Evolutionary conservation across 1,140 invertebrate species (phyloP).

Genomic region (Pseudomyrmex sp.): DNA sequence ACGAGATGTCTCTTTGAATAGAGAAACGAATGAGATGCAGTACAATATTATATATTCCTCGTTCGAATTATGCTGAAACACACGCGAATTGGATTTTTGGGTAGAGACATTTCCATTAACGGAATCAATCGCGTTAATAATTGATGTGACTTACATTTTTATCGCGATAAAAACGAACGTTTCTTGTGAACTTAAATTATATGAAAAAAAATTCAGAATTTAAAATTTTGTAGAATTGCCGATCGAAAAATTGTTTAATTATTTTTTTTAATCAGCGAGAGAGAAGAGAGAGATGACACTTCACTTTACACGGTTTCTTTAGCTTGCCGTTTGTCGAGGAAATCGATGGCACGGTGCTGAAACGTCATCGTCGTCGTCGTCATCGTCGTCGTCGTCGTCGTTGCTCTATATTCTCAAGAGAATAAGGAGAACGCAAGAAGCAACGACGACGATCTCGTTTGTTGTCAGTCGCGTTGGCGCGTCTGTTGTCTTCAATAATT

Average conservation of each 20-base stretch:
- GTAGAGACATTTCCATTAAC: too few relatives aligned
- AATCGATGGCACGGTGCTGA: background rate
- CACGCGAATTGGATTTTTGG: background rate
- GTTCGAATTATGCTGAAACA: background rate
- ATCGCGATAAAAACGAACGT: too few relatives aligned
- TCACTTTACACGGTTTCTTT: too few relatives aligned
- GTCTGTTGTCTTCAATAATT: background rate
- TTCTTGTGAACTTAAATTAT: too few relatives aligned
- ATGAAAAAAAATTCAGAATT: too few relatives aligned
- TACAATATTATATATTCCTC: background rate
- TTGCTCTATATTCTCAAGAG: background rate
- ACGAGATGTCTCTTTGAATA: background rate
- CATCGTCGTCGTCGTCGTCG: background rate
- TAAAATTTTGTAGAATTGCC: too few relatives aligned
- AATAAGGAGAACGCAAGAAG: background rate
- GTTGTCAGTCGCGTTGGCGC: background rate
- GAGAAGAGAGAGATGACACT: too few relatives aligned
- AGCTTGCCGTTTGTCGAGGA: background rate
- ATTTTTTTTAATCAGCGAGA: too few relatives aligned
- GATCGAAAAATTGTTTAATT: too few relatives aligned
- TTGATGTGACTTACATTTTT: too few relatives aligned
- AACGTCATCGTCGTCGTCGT: too few relatives aligned
- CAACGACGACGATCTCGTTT: background rate
- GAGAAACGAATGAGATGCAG: background rate
- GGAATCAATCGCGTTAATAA: too few relatives aligned